A percentile compares a stretch with the other conserved stretches of the same genome.
Evolutionary conservation across 2,797 vertebrate genomes (phyloP).

Genomic region (Scolopax rusticola): DNA sequence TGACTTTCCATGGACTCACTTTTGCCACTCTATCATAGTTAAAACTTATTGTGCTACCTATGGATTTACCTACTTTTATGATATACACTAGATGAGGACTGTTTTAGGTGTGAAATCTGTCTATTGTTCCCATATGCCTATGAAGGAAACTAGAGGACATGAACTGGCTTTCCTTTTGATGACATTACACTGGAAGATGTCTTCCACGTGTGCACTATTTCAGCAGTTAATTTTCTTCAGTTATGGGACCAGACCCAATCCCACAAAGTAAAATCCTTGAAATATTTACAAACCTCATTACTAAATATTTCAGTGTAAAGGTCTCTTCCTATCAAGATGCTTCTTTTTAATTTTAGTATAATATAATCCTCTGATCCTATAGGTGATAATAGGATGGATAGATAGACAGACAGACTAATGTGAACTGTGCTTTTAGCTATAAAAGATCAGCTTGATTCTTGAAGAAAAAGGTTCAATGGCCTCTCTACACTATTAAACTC

Average conservation of each 20-base stretch:
- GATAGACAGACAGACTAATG: no score
- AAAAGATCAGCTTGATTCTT: background rate
- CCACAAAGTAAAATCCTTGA: background rate
- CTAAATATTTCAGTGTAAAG: background rate
- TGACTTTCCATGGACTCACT: background rate
- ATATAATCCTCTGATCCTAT: background rate
- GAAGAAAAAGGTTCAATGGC: background rate
- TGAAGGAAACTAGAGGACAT: background rate
- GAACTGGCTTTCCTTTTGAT: background rate
- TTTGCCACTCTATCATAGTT: background rate
- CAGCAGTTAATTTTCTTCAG: background rate
- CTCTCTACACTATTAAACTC: background rate
- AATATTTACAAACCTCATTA: background rate
- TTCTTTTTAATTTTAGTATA: background rate
- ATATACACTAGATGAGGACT: background rate
- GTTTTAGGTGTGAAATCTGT: background rate
- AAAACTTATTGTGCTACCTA: background rate
- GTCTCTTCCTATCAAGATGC: background rate
- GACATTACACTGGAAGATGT: background rate
- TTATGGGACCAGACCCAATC: background rate
- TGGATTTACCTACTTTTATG: background rate
- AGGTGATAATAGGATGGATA: background rate
- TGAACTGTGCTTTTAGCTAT: background rate
- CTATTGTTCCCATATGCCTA: background rate
- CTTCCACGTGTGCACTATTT: background rate